Base-by-base conservation (phyloP, 1,140 invertebrate species). In the Temnothorax nylanderi region DNA sequence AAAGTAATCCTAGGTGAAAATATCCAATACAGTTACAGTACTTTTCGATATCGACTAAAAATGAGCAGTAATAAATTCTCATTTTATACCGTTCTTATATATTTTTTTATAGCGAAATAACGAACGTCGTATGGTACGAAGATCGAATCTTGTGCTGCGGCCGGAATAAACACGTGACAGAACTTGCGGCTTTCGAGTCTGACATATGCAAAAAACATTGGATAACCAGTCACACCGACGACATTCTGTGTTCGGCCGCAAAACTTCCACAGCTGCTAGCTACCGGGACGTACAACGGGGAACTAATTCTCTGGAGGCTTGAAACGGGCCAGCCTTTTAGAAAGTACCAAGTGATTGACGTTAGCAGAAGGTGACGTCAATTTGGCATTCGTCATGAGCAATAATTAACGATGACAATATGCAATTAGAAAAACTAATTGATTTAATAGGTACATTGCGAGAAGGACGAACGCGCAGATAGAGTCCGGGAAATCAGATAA, bases 251-350 rank as follows among this genome's bases (percentile, higher is more conserved):
- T 64, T 96, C 96, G 1, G 96, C 96, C 81, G 95, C 96, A 10
- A 92, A 96, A 85, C 88, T 95, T n/a, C 97, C 97, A 1, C 95
- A 97, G 90, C 44, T 96, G 0, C 92, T 98, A 0, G 97, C 96
- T 16, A 98, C 98, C 1, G 96, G 95, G 84, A 96, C 96, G 49
- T 97, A 97, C 89, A 97, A 97, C 88, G 98, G 98, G 3, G 97
- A 98, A 93, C 95, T 98, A 13, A 95, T 98, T 72, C 95, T 98
- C 47, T 98, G 98, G 98, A 96, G 96, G 80, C 93, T 97, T 47
- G 97, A 97, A 91, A 97, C 97, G 1, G 97, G 97, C 0, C 97
- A 97, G 88, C 95, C 96, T 0, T 96, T 97, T 89, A 96, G 96
- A 94, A 91, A 88, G 56, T 94, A 92, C 67, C 85, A 92, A 65